Base-by-base conservation (phyloP, 2,797 vertebrate genomes). In the Bovichtus diacanthus region DNA sequence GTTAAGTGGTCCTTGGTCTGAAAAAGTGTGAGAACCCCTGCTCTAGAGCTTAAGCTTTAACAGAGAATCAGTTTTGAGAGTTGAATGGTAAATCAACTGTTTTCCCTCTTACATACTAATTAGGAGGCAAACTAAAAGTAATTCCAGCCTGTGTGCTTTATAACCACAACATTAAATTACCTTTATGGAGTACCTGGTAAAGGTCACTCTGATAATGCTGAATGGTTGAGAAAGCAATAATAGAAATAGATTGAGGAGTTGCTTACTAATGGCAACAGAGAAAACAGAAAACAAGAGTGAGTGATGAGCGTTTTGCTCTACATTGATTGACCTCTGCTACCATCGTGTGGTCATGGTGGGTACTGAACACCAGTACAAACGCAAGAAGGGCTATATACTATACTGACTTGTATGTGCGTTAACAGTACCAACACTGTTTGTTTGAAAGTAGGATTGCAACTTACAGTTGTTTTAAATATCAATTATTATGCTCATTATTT, bases 191-290 rank as follows among this genome's bases (percentile, higher is more conserved):
- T 7, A 3, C 38, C 55, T 53, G 23, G 67, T 66, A 83, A 87
- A 88, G 78, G 81, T 77, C 85, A 63, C 23, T 60, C 29, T n/a
- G 3, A 73, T 56, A 23, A 23, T 76, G 56, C 27, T 85, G 25
- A 82, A 83, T 86, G 75, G 62, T 59, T 73, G 60, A 78, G 70
- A 79, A 87, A 67, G 21, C 58, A 69, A 56, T 47, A 5, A 49
- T 7, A 43, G 16, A 55, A 70, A 63, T 61, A 12, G 47, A 44
- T 1, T 21, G 36, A 25, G 18, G 31, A 58, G 51, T 16, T 18
- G 23, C 16, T 62, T 21, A 6, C 2, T 12, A 43, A 46, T 36
- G 9, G 4, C 5, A 2, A 21, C 36, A 27, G 23, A 65, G 3
- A 46, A n/a, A 54, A 36, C 25, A 34, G 31, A 34, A n/a, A n/a